phyloP scores from a whole-genome alignment of 2,113 vertebrate species.

The Psammodynastes pulverulentus region DNA sequence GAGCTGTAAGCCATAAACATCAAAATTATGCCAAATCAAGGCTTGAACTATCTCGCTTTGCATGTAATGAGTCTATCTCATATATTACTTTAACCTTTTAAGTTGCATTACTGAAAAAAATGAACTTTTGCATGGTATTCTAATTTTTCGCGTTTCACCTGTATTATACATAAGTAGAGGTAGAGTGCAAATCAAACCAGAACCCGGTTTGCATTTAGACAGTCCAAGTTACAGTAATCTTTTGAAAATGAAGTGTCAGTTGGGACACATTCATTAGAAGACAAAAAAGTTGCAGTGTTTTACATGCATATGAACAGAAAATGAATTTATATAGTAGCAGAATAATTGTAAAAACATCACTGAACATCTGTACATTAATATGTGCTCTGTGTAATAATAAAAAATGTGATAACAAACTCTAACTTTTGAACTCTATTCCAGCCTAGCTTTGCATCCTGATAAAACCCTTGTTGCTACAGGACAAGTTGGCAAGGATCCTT shows the following conservation, averaged over 20 bases:
- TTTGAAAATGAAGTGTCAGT: background rate
- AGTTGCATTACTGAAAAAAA: no score
- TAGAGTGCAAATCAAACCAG: background rate
- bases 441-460: slow-evolving; percentile 93
- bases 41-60: no score
- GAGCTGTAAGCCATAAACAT: no score
- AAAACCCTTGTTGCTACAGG: slow-evolving; percentile 92
- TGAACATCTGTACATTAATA: background rate
- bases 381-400: background rate
- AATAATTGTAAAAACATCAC: background rate
- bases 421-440: slow-evolving; percentile 63
- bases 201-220: background rate
- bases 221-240: background rate
- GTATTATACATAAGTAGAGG: background rate
- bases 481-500: slow-evolving; percentile 95
- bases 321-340: background rate
- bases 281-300: background rate
- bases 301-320: background rate
- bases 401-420: background rate
- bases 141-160: no score
- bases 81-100: no score
- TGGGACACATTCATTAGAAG: background rate
- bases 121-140: no score
- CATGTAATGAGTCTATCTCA: no score
- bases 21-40: no score